Evolutionary conservation across 30 jellyfish, hydroid and myxozoan genomes (phyloP).

Genomic region (Pelagia noctiluca): DNA sequence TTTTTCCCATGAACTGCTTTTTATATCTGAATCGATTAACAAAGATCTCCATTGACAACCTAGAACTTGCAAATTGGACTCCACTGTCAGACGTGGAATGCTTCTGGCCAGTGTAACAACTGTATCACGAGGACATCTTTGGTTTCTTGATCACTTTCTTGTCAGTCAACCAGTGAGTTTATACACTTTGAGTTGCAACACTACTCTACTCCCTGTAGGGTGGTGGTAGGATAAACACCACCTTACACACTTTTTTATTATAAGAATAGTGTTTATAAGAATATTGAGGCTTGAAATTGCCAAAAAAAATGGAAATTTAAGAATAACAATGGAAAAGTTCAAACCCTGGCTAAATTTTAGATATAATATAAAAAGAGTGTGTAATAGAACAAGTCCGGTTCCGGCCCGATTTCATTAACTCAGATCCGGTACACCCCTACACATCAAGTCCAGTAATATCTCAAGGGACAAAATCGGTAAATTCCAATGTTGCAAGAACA

Average conservation of each 20-base stretch:
- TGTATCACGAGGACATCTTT: neutral
- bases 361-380: conserved; percentile 11
- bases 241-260: too few species aligned
- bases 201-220: conserved; percentile 7
- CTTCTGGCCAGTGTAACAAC: conserved; percentile 6
- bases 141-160: conserved; percentile 1
- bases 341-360: neutral
- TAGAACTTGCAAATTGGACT: conserved; percentile 27
- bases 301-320: too few species aligned
- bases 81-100: conserved; percentile 35
- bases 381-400: too few species aligned
- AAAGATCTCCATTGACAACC: conserved; percentile 66
- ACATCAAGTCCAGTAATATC: conserved; percentile 52
- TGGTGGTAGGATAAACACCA: neutral
- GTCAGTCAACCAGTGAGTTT: neutral
- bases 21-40: conserved; percentile 10
- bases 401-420: too few species aligned
- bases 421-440: too few species aligned
- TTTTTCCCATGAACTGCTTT: too few species aligned
- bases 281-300: too few species aligned
- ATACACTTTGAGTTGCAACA: neutral
- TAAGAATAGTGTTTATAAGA: too few species aligned
- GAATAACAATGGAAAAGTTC: too few species aligned
- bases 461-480: conserved; percentile 34
- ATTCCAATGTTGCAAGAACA: conserved; percentile 53